phyloP scores from a whole-genome alignment of 2,888 invertebrate species.

The Peribatodes rhomboidaria region DNA sequence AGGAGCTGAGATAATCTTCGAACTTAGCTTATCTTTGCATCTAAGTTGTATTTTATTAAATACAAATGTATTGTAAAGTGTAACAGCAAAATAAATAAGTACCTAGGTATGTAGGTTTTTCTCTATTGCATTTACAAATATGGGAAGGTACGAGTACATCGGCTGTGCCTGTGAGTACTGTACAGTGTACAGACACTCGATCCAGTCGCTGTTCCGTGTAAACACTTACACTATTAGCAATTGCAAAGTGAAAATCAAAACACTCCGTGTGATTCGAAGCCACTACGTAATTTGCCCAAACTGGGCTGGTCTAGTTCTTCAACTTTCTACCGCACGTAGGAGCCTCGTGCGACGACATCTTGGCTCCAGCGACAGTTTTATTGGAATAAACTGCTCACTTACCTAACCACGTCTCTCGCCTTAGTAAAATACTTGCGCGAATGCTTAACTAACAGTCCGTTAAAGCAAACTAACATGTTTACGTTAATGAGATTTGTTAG shows the following conservation, averaged over 20 bases:
- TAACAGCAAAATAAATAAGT: too few relatives aligned
- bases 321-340: constrained; percentile 81
- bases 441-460: constrained; percentile 43
- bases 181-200: background rate
- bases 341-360: constrained; percentile 67
- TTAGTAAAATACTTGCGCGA: constrained; percentile 42
- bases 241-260: constrained; percentile 68
- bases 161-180: too few relatives aligned
- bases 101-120: background rate
- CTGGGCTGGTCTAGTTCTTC: constrained; percentile 79
- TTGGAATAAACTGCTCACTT: constrained; percentile 46
- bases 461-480: constrained; percentile 49
- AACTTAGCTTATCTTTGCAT: too few relatives aligned
- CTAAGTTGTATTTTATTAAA: too few relatives aligned
- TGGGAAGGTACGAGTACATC: too few relatives aligned
- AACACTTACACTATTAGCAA: constrained; percentile 24
- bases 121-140: constrained; percentile 4
- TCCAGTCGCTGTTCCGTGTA: constrained; percentile 14
- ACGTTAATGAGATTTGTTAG: constrained; percentile 54
- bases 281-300: constrained; percentile 69
- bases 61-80: too few relatives aligned
- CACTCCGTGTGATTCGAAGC: constrained; percentile 62
- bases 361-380: constrained; percentile 63
- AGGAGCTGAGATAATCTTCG: too few relatives aligned
- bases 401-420: constrained; percentile 48